These are phyloP conservation scores for Stercorarius parasiticus DNA, from an alignment of 2,113 vertebrate species.

Conservation along the genomic window DNA sequence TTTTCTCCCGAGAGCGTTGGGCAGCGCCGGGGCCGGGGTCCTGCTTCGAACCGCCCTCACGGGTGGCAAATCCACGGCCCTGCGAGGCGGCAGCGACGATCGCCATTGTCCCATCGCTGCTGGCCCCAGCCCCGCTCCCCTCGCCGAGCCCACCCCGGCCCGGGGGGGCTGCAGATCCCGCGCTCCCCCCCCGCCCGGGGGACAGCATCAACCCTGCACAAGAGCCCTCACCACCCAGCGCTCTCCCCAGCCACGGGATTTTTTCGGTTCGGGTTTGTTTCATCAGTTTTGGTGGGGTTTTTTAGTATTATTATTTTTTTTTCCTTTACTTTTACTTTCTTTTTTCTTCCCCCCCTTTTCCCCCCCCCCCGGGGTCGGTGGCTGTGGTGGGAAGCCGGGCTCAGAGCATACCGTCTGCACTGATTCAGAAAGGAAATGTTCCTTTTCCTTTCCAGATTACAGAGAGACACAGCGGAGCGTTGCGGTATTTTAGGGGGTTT, in stretches of 20 bases:
- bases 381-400: neutral
- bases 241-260: neutral
- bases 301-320: too few species aligned
- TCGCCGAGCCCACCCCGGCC: too few species aligned
- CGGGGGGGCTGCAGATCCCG: too few species aligned
- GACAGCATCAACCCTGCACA: neutral
- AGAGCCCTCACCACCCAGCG: neutral
- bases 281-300: neutral
- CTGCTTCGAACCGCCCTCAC: too few species aligned
- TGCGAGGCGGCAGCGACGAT: too few species aligned
- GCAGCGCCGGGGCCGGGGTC: too few species aligned
- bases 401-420: neutral
- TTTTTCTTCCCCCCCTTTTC: neutral
- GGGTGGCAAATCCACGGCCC: too few species aligned
- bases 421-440: constrained; percentile 41
- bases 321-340: neutral
- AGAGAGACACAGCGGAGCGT: neutral
- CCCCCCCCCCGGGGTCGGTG: neutral
- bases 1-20: too few species aligned
- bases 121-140: too few species aligned
- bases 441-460: constrained; percentile 43
- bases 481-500: neutral
- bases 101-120: too few species aligned
- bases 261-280: neutral
- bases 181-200: too few species aligned